Base-by-base conservation (phyloP, 2,888 invertebrate genomes). In the Drosophila diplacantha region DNA sequence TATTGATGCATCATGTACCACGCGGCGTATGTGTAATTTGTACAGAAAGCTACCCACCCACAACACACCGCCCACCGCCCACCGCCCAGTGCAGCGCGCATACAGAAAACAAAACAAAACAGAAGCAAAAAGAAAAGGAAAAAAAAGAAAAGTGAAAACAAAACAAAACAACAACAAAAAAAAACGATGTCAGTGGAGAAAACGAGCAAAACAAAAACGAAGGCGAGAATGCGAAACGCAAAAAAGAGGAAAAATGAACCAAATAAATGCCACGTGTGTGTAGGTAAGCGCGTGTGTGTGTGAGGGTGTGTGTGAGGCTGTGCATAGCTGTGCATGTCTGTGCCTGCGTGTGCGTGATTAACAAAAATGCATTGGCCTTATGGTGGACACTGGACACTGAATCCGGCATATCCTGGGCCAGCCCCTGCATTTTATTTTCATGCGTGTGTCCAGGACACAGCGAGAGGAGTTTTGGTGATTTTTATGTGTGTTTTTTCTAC, bases 111-210 rank as follows among this genome's bases (percentile, higher is more conserved):
- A 73, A 81, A 71, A 67, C 83, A 83, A 83, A 83, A 81, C 81
- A 75, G 78, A 78, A 83, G 7, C 3, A 7, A 35, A 16, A 3
- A 79, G 75, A 78, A 57, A 69, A 81, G 69, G n/a, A 69, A 79
- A 77, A 78, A 78, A 73, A 81, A 71, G 67, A 81, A 78, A 78
- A 78, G 78, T 78, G 83, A 78, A 78, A 78, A 81, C 78, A 75
- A 60, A 65, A 64, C 51, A 60, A 74, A 77, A 72, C 58, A 81
- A 34, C 26, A 41, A 49, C 26, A n/a, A 47, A 82, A 82, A 66
- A 71, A 78, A 83, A 81, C 68, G 80, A 78, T 78, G 78, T 78
- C 78, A 78, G 83, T 83, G 83, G 83, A 83, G 79, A 83, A 78
- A 83, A 78, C 79, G 79, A 78, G 49, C 83, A 78, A 78, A 78